Evolutionary conservation across 2,888 invertebrate species (phyloP).

Genomic region (Hymenopus coronatus): DNA sequence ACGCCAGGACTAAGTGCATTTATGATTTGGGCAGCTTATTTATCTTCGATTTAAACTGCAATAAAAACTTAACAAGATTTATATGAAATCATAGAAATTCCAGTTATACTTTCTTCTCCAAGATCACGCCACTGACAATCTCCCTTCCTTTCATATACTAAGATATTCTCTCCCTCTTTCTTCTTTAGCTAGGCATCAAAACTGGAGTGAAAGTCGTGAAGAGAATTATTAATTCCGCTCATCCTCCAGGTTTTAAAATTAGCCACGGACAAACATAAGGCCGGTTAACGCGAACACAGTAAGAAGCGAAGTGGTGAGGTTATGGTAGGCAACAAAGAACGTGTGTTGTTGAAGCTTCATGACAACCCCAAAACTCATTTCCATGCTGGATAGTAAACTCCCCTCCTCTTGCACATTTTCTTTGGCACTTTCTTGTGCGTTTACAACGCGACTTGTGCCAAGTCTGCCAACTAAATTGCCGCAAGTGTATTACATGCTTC

Average conservation of each 20-base stretch:
- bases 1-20: no score
- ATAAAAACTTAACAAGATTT: no score
- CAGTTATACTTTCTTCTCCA: no score
- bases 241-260: slow-evolving; percentile 26
- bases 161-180: not conserved
- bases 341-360: slow-evolving; percentile 17
- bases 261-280: slow-evolving; percentile 28
- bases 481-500: not conserved
- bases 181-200: slow-evolving; percentile 20
- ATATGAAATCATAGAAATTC: no score
- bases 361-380: slow-evolving; percentile 29
- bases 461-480: not conserved
- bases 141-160: not conserved
- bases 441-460: not conserved
- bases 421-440: not conserved
- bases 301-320: not conserved
- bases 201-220: slow-evolving; percentile 23
- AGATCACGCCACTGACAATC: not conserved
- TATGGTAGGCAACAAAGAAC: not conserved
- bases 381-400: slow-evolving; percentile 23
- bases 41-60: no score
- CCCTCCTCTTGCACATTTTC: slow-evolving; percentile 20
- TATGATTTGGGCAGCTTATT: no score
- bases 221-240: slow-evolving; percentile 30
- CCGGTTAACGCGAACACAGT: slow-evolving; percentile 18